Evolutionary conservation across 2,888 invertebrate species (phyloP).

Genomic region (Lithophane socia): DNA sequence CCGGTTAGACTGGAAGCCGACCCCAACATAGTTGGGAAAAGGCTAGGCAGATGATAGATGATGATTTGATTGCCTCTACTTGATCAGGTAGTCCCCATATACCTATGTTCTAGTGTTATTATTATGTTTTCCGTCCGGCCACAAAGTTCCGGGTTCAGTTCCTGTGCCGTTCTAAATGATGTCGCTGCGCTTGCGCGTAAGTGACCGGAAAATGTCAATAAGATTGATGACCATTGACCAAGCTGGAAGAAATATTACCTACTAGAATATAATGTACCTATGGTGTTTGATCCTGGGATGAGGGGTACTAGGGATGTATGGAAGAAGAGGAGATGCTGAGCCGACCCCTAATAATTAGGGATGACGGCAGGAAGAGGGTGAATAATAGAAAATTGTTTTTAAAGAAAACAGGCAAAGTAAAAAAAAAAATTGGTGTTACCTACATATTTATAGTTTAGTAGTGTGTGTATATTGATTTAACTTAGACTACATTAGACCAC

Average conservation of each 20-base stretch:
- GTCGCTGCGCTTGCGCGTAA: neutral
- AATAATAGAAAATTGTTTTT: no score
- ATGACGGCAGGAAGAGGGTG: no score
- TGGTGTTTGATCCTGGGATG: neutral
- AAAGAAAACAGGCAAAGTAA: no score
- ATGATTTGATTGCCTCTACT: no score
- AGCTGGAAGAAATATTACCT: neutral
- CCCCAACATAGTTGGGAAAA: no score
- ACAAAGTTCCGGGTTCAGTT: slow-evolving; percentile 47
- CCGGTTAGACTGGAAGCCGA: no score
- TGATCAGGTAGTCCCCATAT: neutral
- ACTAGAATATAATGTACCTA: neutral
- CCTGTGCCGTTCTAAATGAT: slow-evolving; percentile 21
- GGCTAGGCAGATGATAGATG: no score
- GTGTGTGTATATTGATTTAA: no score
- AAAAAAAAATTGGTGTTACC: no score
- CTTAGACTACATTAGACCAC: no score
- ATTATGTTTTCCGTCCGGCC: slow-evolving; percentile 12
- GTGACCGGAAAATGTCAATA: slow-evolving; percentile 33
- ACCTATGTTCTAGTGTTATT: neutral
- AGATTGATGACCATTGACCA: slow-evolving; percentile 19
- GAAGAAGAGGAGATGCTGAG: neutral
- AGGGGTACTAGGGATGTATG: neutral
- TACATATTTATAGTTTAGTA: no score
- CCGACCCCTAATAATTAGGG: neutral